Base-by-base conservation (phyloP, 2,797 vertebrate genomes). In the Fistularia tabacaria region DNA sequence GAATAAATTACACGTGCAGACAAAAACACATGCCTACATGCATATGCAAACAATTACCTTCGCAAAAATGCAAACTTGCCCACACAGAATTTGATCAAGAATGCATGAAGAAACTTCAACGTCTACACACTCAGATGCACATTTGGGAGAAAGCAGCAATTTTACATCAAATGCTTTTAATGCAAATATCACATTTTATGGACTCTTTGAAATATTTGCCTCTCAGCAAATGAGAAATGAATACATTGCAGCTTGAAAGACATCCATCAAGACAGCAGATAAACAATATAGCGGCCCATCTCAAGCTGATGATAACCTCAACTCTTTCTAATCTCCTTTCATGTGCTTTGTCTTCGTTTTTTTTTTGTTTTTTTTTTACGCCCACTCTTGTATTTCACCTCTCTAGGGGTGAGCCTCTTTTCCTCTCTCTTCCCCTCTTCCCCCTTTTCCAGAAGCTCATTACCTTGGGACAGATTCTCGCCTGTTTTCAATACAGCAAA, bases 261-360 rank as follows among this genome's bases (percentile, higher is more conserved):
- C 82, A 75, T 84, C 83, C 75, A 81, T 85, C 82, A 80, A 73
- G 70, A 73, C 60, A 49, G 71, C 57, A 63, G 68, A 80, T 82
- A 85, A 86, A 87, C 85, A 86, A 85, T 61, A 66, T 73, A 79
- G 49, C 63, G 39, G 71, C 57, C 64, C 70, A 67, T 83, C 80
- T 81, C 78, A 77, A 76, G 75, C 69, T 64, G 40, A 62, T 49
- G 76, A 82, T 82, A 80, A 81, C 83, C 82, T 63, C 77, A 74
- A 82, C 83, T 87, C 76, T 71, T 77, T 83, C 74, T 81, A 74
- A 83, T 87, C 79, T 71, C 62, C 85, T 88, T 87, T 86, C 87
- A 87, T 87, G 83, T 85, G 81, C 79, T 76, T 81, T 81, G 76
- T 85, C 74, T 15, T 12, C 51, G 57, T 78, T 63, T 76, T 79